phyloP scores from a whole-genome alignment of 2,113 vertebrate genomes.

The Lampris incognitus region DNA sequence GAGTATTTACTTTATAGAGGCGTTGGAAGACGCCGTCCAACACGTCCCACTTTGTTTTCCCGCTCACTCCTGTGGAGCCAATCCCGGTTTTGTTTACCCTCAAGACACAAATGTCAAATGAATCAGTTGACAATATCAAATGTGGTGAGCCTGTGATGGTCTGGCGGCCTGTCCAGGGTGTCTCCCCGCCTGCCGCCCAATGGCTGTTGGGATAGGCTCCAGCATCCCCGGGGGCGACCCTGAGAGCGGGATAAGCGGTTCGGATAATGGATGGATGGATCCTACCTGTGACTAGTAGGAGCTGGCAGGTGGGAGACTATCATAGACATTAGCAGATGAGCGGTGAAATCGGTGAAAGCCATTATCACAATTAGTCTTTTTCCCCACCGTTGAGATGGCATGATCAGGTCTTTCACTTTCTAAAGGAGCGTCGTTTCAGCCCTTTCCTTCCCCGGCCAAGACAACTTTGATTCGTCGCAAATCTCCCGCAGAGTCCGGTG shows the following conservation, averaged over 20 bases:
- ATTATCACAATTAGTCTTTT: conserved; percentile 1
- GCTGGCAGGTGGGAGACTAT: background rate
- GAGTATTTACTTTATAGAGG: too few species aligned
- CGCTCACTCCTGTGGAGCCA: too few species aligned
- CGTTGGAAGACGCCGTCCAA: too few species aligned
- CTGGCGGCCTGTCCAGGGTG: too few species aligned
- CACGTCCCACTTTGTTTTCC: too few species aligned
- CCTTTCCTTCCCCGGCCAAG: conserved; percentile 47
- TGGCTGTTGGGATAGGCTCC: too few species aligned
- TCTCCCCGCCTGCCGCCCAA: too few species aligned
- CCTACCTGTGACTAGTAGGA: background rate
- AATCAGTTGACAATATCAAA: background rate
- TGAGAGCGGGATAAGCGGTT: too few species aligned
- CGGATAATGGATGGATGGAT: too few species aligned
- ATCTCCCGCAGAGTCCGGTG: conserved; percentile 31
- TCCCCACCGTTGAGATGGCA: conserved; percentile 22
- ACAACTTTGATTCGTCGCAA: conserved; percentile 59
- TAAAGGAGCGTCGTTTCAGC: conserved; percentile 4
- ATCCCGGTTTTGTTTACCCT: too few species aligned
- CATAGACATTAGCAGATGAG: background rate
- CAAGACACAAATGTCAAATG: too few species aligned
- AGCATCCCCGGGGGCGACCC: too few species aligned
- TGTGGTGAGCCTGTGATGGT: background rate
- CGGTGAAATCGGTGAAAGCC: conserved; percentile 5
- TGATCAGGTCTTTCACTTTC: background rate